Base-by-base conservation (phyloP, 2,797 vertebrate species). In the Lutjanus argentimaculatus region DNA sequence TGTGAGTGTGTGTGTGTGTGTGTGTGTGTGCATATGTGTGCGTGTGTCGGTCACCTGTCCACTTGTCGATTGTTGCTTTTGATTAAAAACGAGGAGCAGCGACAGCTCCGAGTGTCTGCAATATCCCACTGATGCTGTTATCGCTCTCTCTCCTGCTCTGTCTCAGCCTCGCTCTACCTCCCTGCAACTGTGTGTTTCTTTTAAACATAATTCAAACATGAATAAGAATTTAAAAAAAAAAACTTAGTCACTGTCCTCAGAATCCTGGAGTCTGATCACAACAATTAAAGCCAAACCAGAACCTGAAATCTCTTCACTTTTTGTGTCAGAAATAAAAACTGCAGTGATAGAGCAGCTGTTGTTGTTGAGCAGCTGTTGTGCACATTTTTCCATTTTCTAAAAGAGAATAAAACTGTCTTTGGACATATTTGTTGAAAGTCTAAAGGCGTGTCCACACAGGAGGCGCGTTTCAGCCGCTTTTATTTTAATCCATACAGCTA, bases 1-100 rank as follows among this genome's bases (percentile, higher is more conserved):
- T 71, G 57, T 78, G 68, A 77, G 58, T 83, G 63, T 79, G 68
- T 63, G 67, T 79, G 76, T 53, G 72, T 86, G 72, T 73, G 57
- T 80, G 68, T 75, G 56, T 83, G 67, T 80, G 71, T 63, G 70
- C 75, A 72, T 67, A 72, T 83, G 67, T 73, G 64, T 49, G 72
- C 70, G 74, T 42, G 82, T 70, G 77, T 74, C 14, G 45, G 79
- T 90, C 88, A 83, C 81, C 86, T 86, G 88, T 89, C 84, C 84
- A 86, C 84, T 79, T 70, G 69, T 75, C 51, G 62, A 77, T 82
- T 88, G 85, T 85, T 84, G 69, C 80, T 84, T 90, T 87, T 89
- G 85, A 91, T 91, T 88, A 87, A 89, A 90, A 85, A 77, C 49
- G 42, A 80, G 80, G 14, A 72, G 77, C 52, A 19, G 71, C 36